Percentiles rank a stretch among this genome's conserved stretches.
Conservation (phyloP, 2,888 invertebrate genomes). For the Halocaridina rubra region DNA sequence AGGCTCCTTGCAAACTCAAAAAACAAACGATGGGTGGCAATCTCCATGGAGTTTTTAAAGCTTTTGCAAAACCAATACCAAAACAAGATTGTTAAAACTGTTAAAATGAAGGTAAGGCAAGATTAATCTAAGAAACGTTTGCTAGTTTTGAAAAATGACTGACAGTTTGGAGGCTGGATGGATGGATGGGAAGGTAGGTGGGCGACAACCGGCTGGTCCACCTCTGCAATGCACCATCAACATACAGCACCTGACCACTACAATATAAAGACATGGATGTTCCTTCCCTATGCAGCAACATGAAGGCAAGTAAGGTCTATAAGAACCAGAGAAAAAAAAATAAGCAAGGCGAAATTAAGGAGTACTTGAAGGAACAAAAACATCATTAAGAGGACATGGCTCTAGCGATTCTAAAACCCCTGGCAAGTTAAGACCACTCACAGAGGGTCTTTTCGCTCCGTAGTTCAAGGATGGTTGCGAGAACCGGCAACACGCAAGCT, state of each 20-base stretch:
- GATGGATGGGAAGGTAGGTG: neutral
- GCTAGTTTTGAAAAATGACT: neutral
- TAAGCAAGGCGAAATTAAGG: neutral
- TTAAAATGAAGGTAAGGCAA: no score
- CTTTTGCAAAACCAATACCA: no score
- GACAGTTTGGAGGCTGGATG: neutral
- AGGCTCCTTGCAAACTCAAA: no score
- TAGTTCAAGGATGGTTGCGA: neutral
- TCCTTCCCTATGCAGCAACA: neutral
- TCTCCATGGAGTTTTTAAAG: no score
- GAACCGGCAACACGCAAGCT: neutral
- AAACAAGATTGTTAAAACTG: no score
- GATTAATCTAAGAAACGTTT: neutral
- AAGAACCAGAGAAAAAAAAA: neutral
- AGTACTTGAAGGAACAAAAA: no score
- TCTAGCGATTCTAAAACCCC: no score
- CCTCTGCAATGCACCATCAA: conserved; percentile 36
- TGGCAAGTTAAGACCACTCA: no score
- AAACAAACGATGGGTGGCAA: no score
- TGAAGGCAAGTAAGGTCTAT: neutral
- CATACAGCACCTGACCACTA: conserved; percentile 14
- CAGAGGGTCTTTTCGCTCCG: no score
- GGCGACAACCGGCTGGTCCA: neutral
- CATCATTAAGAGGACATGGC: no score
- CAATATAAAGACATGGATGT: neutral